Evolutionary conservation across 2,888 invertebrate genomes (phyloP).

Genomic region (Polyploca ridens): DNA sequence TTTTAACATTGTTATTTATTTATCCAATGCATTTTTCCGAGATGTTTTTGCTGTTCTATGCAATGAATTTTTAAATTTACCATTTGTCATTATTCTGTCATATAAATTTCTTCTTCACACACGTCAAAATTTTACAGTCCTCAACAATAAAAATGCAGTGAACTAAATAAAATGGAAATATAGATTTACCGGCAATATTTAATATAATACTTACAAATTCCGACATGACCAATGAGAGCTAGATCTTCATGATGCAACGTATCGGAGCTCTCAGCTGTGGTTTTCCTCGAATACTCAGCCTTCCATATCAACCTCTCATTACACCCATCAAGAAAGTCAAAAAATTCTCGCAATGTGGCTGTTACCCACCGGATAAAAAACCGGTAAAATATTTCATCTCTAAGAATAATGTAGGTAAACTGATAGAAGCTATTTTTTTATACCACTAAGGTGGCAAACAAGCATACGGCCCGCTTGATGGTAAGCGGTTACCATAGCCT

Average conservation of each 20-base stretch:
- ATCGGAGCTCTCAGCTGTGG: conserved; percentile 22
- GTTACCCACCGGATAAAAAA: conserved; percentile 43
- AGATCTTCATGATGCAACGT: conserved; percentile 22
- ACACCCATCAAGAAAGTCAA: conserved; percentile 35
- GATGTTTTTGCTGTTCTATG: background rate
- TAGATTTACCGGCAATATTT: background rate
- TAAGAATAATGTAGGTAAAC: too few species aligned
- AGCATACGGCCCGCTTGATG: too few species aligned
- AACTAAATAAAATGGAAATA: background rate
- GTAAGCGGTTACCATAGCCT: too few species aligned
- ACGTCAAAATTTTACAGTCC: background rate
- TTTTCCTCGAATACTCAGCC: conserved; percentile 15
- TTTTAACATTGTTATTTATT: background rate
- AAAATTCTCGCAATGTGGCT: conserved; percentile 50
- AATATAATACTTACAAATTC: background rate
- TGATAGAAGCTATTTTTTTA: too few species aligned
- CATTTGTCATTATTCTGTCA: conserved; percentile 1
- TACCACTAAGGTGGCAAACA: too few species aligned
- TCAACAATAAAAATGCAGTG: background rate
- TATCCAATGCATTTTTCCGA: background rate
- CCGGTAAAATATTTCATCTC: conserved; percentile 43
- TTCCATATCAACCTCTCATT: conserved; percentile 24
- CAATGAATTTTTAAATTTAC: background rate
- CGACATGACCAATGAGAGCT: background rate
- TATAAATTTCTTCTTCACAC: background rate